Conservation (phyloP, 2,113 vertebrate genomes). For the Oophaga pumilio region DNA sequence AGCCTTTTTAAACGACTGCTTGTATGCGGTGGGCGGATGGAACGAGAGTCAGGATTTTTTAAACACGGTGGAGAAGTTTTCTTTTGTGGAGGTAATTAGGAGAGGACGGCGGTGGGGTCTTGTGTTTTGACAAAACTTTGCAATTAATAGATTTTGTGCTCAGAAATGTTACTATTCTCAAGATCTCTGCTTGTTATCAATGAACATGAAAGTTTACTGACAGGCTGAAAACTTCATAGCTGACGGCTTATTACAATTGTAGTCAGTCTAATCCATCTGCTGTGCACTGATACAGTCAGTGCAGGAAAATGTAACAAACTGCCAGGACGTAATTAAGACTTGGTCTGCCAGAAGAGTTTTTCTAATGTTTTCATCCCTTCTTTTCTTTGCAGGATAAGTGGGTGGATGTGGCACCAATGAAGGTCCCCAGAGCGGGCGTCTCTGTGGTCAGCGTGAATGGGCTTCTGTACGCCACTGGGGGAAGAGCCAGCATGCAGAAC, state of each 20-base stretch:
- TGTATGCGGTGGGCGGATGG: slow-evolving; percentile 94
- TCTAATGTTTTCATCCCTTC: background rate
- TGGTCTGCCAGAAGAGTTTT: no score
- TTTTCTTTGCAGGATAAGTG: slow-evolving; percentile 84
- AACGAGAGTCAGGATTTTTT: slow-evolving; percentile 90
- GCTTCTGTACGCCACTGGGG: slow-evolving; percentile 89
- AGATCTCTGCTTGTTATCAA: no score
- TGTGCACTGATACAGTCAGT: background rate
- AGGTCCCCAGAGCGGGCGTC: slow-evolving; percentile 85
- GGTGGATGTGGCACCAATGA: slow-evolving; percentile 91
- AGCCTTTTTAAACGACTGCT: slow-evolving; percentile 87
- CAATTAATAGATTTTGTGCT: no score
- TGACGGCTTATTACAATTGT: background rate
- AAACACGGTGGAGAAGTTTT: slow-evolving; percentile 92
- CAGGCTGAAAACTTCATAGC: background rate
- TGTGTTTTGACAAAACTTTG: no score
- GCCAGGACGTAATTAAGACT: no score
- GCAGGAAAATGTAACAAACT: background rate
- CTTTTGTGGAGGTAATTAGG: slow-evolving; percentile 87
- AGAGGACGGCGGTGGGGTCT: background rate
- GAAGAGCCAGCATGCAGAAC: slow-evolving; percentile 86
- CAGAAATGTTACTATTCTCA: no score
- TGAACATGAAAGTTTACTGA: no score
- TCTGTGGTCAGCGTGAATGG: slow-evolving; percentile 91
- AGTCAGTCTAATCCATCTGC: background rate